Conservation (phyloP, 2,113 vertebrate genomes). For the Euleptes europaea region DNA sequence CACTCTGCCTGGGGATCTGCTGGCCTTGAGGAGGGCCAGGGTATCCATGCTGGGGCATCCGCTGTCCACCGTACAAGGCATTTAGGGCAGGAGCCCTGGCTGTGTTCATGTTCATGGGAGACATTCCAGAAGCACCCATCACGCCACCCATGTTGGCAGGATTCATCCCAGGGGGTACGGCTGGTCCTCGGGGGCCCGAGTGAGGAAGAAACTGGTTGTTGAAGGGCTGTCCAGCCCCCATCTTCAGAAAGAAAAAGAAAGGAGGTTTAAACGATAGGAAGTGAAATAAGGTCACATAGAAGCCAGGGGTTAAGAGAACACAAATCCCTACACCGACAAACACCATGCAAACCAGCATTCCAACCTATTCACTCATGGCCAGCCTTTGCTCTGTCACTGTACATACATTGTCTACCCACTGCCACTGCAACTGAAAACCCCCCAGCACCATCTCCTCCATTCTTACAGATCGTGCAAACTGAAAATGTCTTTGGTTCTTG, state of each 20-base stretch:
- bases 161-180: conserved; percentile 65
- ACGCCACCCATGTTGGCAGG: conserved; percentile 65
- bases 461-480: no score
- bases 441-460: no score
- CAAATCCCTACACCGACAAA: no score
- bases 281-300: background rate
- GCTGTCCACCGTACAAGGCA: conserved; percentile 82
- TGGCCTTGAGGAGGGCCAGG: conserved; percentile 72
- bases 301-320: background rate
- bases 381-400: no score
- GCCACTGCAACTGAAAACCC: no score
- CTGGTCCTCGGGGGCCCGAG: conserved; percentile 82
- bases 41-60: conserved; percentile 86
- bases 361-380: no score
- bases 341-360: no score
- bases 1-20: conserved; percentile 82
- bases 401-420: no score
- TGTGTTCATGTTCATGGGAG: conserved; percentile 80
- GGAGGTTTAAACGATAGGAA: background rate
- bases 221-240: conserved; percentile 88
- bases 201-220: conserved; percentile 91
- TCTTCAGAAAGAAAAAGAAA: conserved; percentile 67
- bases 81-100: conserved; percentile 73
- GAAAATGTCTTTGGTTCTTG: no score
- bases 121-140: conserved; percentile 74